Percentiles rank a stretch among this genome's conserved stretches.
These are phyloP conservation scores for Urechis unicinctus DNA, from an alignment of 2,888 invertebrate genomes.

Conservation along the genomic window DNA sequence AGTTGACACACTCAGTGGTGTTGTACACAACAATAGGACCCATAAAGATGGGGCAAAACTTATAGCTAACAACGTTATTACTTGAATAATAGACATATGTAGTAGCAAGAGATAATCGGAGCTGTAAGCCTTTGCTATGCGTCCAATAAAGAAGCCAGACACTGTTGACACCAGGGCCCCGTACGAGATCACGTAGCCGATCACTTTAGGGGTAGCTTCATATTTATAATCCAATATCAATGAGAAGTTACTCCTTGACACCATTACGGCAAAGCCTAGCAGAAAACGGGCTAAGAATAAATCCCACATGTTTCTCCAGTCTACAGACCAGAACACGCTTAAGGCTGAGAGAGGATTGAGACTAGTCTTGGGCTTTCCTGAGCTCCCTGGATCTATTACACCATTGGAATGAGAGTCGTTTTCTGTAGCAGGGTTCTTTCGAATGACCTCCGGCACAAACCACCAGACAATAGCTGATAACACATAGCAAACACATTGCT, in stretches of 20 bases:
- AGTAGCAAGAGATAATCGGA: constrained; percentile 30
- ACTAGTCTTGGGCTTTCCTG: neutral
- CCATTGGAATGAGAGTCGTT: too few relatives aligned
- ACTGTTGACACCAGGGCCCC: constrained; percentile 36
- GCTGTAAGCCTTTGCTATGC: constrained; percentile 28
- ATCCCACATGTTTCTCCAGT: constrained; percentile 44
- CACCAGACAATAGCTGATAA: constrained; percentile 10
- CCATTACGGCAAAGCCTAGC: constrained; percentile 39
- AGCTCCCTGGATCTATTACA: too few relatives aligned
- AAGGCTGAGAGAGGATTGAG: neutral
- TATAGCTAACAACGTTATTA: constrained; percentile 19
- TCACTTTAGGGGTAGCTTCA: constrained; percentile 30
- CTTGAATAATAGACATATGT: constrained; percentile 30
- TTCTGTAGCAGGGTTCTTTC: too few relatives aligned
- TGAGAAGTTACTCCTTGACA: constrained; percentile 43
- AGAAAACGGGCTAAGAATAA: constrained; percentile 44
- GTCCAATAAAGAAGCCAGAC: constrained; percentile 40
- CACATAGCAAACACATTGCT: neutral
- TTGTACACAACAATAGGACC: constrained; percentile 27
- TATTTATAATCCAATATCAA: constrained; percentile 35
- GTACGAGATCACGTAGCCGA: constrained; percentile 47
- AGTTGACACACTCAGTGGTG: constrained; percentile 39
- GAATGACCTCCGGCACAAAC: neutral
- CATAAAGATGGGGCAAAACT: constrained; percentile 28
- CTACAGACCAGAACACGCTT: constrained; percentile 10